Evolutionary conservation across 1,140 invertebrate genomes (phyloP).

Genomic region (Ceratina japonica): DNA sequence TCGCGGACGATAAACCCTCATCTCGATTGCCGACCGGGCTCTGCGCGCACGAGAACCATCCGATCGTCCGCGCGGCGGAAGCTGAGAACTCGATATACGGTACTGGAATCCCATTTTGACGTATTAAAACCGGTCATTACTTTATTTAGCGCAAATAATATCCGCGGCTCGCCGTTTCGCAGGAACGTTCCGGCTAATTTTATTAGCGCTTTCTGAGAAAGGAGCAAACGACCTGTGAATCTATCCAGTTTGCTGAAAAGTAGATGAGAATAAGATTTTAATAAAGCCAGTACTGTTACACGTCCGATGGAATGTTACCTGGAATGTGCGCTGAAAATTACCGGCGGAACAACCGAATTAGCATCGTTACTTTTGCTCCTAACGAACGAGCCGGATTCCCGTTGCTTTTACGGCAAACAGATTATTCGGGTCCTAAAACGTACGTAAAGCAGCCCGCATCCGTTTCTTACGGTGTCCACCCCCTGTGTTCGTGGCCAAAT

Average conservation of each 20-base stretch:
- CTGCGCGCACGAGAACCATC: background rate
- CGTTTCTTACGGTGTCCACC: background rate
- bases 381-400: background rate
- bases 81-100: too few relatives aligned
- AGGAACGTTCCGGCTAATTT: too few relatives aligned
- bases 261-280: background rate
- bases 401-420: too few relatives aligned
- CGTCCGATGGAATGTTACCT: slow-evolving; percentile 6
- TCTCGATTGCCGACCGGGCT: background rate
- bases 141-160: too few relatives aligned
- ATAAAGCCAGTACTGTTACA: slow-evolving; percentile 1
- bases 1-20: slow-evolving; percentile 7
- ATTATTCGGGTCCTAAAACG: too few relatives aligned
- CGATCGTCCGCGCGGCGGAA: background rate
- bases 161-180: too few relatives aligned
- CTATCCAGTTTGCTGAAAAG: too few relatives aligned
- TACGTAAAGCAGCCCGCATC: too few relatives aligned
- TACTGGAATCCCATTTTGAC: too few relatives aligned
- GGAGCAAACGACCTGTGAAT: too few relatives aligned
- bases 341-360: background rate
- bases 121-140: too few relatives aligned
- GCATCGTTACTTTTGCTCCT: background rate
- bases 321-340: slow-evolving; percentile 5
- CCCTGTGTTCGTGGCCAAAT: background rate
- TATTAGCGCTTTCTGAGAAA: background rate